Evolutionary conservation across 2,113 vertebrate genomes (phyloP), one percentile per base, ranked within the genome.

Genomic region (Suncus etruscus): DNA sequence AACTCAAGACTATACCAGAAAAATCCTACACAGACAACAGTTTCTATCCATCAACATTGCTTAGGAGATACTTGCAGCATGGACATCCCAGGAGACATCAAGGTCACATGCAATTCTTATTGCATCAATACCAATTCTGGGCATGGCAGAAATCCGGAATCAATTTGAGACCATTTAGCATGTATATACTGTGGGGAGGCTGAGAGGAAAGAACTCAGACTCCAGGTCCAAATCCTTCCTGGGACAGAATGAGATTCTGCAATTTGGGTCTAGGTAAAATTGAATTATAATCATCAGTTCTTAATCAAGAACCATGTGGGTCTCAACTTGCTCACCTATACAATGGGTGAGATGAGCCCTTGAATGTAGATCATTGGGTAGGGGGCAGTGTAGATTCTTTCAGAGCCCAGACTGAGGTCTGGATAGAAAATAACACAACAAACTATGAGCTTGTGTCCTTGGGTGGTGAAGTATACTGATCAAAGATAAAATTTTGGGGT

Each of bases 401-500:
- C 22, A 4, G 24, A 10, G 32, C 29, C 74, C 7, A 24, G 12
- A 2, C 47, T n/a, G 1, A 25, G 29, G n/a, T 70, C 16, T 7
- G 39, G 66, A 61, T 77, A 11, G 16, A 27, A 27, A 12, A 29
- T 12, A 48, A 1, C 18, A 1, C n/a, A 11, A 69, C 24, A 48
- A 65, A 48, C 32, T 11, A 24, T 5, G 25, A 54, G 29, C 31
- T 65, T 2, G 0, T 39, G 65, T 32, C 15, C 65, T 24, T 8
- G 8, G 50, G 10, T 10, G 27, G n/a, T 50, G 70, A 51, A 39
- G 51, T 61, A 69, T 27, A 73, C n/a, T 75, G 58, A 22, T 11
- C 76, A 91, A 51, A 14, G 51, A 39, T 27, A 39, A 58, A 58
- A 68, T 84, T 89, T 73, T 79, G 83, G 25, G 29, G 50, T n/a